Base-by-base conservation (phyloP, 2,888 invertebrate species). In the Torymus tubicola region DNA sequence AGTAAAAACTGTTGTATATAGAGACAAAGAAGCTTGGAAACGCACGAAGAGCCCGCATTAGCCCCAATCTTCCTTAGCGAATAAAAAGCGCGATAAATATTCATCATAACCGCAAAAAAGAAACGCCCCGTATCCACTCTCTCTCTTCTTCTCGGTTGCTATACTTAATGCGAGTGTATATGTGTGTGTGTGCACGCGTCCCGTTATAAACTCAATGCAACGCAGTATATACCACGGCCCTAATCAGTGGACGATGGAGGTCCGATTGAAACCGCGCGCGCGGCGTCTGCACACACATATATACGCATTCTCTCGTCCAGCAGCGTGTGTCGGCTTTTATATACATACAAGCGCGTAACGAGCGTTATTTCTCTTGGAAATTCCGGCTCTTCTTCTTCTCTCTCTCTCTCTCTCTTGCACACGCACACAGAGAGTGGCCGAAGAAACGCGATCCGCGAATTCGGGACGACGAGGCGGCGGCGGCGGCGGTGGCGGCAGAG, bases 381-480 rank as follows among this genome's bases (percentile, higher is more conserved):
- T 78, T 78, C 68, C 78, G 55, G 58, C 57, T 18, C 2, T 18
- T 24, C n/a, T 53, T 14, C 55, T 21, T 64, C n/a, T 16, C n/a
- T 42, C 42, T 5, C 16, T 52, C 21, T 52, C 73, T 16, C 64
- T 12, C n/a, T 2, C 55, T 55, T 53, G 4, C 12, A 2, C n/a
- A 11, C n/a, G 10, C 11, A 1, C 42, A 31, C 16, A 21, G 14
- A 52, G 31, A 11, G 14, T 52, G 69, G 42, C 42, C 42, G 42
- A 42, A 75, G 74, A 77, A 81, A 81, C 77, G 77, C 78, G 74
- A 78, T 72, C 78, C 82, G 72, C 76, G 82, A 80, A 78, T 78
- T 78, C 75, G 78, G 75, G 5, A 3, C 31, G 31, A 31, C 31
- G 71, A 76, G n/a, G n/a, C 76, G 71, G 16, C 70, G 61, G 24